Percentiles rank a stretch among this genome's conserved stretches.
Evolutionary conservation across 2,888 invertebrate species (phyloP).

Genomic region (Strigamia transsilvanica): DNA sequence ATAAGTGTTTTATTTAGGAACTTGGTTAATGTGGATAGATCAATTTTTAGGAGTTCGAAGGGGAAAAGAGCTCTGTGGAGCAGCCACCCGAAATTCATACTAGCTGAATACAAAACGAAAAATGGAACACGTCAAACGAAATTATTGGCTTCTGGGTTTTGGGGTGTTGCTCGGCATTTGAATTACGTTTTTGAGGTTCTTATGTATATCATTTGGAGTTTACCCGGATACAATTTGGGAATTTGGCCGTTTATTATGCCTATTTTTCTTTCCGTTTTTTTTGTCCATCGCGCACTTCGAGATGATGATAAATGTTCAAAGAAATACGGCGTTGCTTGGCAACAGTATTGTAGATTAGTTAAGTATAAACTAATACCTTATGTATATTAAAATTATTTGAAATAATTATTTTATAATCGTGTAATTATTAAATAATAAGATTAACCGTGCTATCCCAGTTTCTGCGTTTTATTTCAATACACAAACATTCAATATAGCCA

Average conservation of each 20-base stretch:
- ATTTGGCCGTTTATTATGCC: constrained; percentile 68
- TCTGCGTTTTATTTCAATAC: too few relatives aligned
- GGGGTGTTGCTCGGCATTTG: constrained; percentile 70
- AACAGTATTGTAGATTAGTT: constrained; percentile 67
- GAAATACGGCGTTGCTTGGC: constrained; percentile 70
- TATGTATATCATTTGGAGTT: constrained; percentile 67
- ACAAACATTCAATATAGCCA: too few relatives aligned
- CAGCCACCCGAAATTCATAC: constrained; percentile 63
- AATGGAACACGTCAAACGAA: constrained; percentile 64
- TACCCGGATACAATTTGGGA: constrained; percentile 64
- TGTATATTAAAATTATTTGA: constrained; percentile 66
- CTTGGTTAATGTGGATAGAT: constrained; percentile 68
- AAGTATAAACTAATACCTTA: constrained; percentile 69
- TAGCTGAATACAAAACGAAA: constrained; percentile 61
- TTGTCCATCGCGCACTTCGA: constrained; percentile 67
- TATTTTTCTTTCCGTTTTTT: constrained; percentile 65
- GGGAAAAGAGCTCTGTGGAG: constrained; percentile 63
- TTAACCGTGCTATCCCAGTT: too few relatives aligned
- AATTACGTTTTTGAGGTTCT: constrained; percentile 71
- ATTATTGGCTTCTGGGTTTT: constrained; percentile 69
- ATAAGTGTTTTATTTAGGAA: constrained; percentile 66
- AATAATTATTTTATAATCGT: too few relatives aligned
- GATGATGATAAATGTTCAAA: constrained; percentile 69
- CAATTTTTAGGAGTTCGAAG: constrained; percentile 65
- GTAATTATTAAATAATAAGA: too few relatives aligned